Evolutionary conservation across 2,113 vertebrate genomes (phyloP).

Genomic region (Origma solitaria): DNA sequence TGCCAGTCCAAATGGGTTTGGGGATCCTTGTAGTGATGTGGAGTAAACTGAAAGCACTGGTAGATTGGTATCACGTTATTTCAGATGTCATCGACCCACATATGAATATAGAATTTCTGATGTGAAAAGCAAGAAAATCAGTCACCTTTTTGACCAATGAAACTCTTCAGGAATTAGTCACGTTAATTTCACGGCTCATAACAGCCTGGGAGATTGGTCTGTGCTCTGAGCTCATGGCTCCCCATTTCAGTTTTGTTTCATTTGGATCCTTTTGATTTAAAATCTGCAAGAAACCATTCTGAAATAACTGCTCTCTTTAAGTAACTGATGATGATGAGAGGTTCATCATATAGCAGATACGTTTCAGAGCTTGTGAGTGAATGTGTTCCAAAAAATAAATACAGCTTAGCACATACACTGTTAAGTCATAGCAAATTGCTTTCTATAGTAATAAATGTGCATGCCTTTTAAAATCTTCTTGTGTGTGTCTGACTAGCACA

Average conservation of each 20-base stretch:
- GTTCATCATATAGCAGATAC: neutral
- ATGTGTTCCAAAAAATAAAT: neutral
- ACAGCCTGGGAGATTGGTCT: neutral
- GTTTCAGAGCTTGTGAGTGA: neutral
- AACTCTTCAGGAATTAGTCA: neutral
- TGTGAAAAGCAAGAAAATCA: neutral
- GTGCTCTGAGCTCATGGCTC: neutral
- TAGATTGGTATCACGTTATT: fast-evolving
- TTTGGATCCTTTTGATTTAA: neutral
- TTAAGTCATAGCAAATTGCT: neutral
- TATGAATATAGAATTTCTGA: neutral
- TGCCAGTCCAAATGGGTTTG: neutral
- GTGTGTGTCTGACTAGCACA: neutral
- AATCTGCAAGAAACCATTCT: neutral
- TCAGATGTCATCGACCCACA: neutral
- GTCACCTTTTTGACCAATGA: neutral
- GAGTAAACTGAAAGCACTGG: neutral
- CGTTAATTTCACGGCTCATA: neutral
- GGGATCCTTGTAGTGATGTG: neutral
- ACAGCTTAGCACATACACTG: neutral
- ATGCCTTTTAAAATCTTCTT: neutral
- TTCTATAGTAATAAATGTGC: neutral
- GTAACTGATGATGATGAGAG: neutral
- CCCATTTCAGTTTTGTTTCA: neutral
- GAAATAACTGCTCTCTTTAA: neutral